phyloP scores from a whole-genome alignment of 2,113 vertebrate species.

The Emydocephalus ijimae region DNA sequence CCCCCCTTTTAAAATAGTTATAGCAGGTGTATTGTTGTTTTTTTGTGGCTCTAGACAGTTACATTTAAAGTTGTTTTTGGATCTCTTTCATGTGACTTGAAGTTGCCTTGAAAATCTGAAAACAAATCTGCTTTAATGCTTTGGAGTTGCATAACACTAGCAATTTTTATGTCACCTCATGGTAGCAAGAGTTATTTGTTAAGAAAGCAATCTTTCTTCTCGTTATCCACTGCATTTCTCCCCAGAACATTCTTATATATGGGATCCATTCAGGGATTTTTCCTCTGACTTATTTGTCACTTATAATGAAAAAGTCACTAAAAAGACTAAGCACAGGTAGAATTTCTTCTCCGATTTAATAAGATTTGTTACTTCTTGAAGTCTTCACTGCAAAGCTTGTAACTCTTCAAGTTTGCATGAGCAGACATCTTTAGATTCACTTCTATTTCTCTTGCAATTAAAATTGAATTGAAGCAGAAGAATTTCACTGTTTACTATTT shows the following conservation, averaged over 20 bases:
- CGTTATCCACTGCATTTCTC: background rate
- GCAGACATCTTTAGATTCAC: background rate
- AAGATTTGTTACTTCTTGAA: background rate
- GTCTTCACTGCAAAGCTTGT: background rate
- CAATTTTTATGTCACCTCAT: background rate
- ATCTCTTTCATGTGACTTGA: background rate
- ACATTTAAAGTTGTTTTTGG: background rate
- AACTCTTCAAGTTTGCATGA: background rate
- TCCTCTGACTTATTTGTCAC: background rate
- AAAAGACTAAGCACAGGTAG: background rate
- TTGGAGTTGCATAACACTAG: background rate
- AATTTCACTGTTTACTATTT: background rate
- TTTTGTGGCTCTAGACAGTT: background rate
- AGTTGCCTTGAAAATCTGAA: background rate
- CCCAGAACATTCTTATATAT: background rate
- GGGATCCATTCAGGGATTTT: background rate
- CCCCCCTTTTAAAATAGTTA: background rate
- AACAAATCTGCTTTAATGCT: background rate
- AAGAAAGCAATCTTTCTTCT: slow-evolving; percentile 15
- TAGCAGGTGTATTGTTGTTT: background rate
- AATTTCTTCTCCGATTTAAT: background rate
- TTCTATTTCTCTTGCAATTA: background rate
- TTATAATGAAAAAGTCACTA: background rate
- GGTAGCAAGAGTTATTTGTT: background rate
- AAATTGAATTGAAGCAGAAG: background rate